phyloP scores from a whole-genome alignment of 2,113 vertebrate genomes.

The Buteo buteo region DNA sequence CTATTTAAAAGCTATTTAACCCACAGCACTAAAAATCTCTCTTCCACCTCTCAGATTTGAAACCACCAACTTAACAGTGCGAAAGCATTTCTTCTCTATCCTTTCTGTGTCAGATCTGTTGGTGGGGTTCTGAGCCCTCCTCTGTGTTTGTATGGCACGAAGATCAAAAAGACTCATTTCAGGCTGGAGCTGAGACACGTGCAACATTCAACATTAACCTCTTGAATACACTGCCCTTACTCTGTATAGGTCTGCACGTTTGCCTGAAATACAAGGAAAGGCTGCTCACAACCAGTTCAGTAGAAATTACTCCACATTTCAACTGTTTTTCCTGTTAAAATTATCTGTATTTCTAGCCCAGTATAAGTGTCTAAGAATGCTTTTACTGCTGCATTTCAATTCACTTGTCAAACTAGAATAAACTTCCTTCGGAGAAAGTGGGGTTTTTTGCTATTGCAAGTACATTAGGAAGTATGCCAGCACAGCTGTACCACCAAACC shows the following conservation, averaged over 20 bases:
- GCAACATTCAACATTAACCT: neutral
- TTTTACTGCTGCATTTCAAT: slow-evolving; percentile 4
- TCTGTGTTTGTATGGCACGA: neutral
- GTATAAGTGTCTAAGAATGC: neutral
- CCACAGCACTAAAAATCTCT: neutral
- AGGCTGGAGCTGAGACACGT: neutral
- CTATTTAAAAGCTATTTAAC: neutral
- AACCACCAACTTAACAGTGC: neutral
- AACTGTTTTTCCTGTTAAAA: neutral
- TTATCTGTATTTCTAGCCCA: neutral
- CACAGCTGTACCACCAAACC: slow-evolving; percentile 34
- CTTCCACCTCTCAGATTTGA: neutral
- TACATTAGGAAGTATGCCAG: slow-evolving; percentile 26
- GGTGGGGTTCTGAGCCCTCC: neutral
- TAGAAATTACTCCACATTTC: neutral
- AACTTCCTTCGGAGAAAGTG: slow-evolving; percentile 36
- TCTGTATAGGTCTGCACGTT: neutral
- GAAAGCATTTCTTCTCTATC: neutral
- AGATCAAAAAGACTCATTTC: neutral
- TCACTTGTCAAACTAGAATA: slow-evolving; percentile 29
- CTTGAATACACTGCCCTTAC: neutral
- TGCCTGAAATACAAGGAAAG: neutral
- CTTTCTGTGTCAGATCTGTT: neutral
- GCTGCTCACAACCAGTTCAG: neutral
- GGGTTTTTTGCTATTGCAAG: neutral